Evolutionary conservation across 2,888 invertebrate species (phyloP), one percentile per base, ranked within the genome.

Genomic region (Agapetus fuscipes): DNA sequence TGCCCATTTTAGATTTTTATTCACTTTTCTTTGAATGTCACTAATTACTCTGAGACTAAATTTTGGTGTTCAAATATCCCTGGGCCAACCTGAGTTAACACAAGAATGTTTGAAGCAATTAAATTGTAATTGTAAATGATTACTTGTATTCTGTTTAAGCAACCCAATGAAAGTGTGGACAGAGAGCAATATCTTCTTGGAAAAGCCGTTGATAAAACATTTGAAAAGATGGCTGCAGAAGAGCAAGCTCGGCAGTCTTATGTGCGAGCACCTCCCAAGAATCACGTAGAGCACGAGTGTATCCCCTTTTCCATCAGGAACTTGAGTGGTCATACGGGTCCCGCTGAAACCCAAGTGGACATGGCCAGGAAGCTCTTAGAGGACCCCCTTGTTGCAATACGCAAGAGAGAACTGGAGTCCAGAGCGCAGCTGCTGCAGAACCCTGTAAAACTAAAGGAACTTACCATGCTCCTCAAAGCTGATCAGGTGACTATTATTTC

Each of bases 141-240:
- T 17, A 32, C 11, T 6, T 20, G 9, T 20, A 20, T 20, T 20
- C 20, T 37, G 11, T 12, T 62, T 60, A 16, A 74, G 73, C 72
- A 72, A 53, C 72, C 75, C 31, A 72, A 71, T 48, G 72, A 72
- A 53, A 63, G 72, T 49, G 74, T 78, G 1, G 82, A 91, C 51
- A 70, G 84, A 17, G 94, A 95, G 58, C 91, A 93, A 48, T 95
- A 93, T 65, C 67, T 95, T 15, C 65, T 90, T 25, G 94, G 94
- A 0, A 78, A 83, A 53, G 66, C 78, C 30, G 76, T 88, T 39
- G 91, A 91, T 52, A 87, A 86, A 61, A 78, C 79, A 34, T 78
- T 86, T 61, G 83, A 86, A 46, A 66, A 76, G 45, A 53, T 78
- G 37, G 71, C 74, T 37, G 67, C 71, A 13, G 66, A 72, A 42